These are phyloP conservation scores for Cloeon dipterum DNA, from an alignment of 2,888 invertebrate species.

Conservation along the genomic window DNA sequence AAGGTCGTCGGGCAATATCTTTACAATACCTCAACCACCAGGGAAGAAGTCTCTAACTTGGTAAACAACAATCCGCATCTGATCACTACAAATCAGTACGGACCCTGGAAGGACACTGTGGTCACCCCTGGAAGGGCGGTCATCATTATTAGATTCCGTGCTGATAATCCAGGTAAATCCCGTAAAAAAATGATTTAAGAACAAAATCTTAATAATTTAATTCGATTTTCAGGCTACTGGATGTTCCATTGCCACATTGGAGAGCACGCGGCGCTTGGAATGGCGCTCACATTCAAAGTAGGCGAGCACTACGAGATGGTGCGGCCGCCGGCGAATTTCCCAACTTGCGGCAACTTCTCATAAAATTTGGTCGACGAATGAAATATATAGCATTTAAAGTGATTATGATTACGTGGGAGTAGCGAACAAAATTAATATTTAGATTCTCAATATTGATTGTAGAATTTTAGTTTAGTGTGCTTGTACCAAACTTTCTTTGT, in stretches of 20 bases:
- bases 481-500: too few species aligned
- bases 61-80: slow-evolving; percentile 11
- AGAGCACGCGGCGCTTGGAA: slow-evolving; percentile 21
- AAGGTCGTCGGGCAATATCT: slow-evolving; percentile 16
- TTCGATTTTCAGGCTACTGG: slow-evolving; percentile 19
- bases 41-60: slow-evolving; percentile 13
- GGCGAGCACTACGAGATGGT: slow-evolving; percentile 16
- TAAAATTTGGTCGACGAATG: too few species aligned
- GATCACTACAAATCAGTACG: slow-evolving; percentile 15
- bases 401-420: too few species aligned
- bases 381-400: too few species aligned
- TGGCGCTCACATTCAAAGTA: slow-evolving; percentile 20
- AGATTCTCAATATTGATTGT: too few species aligned
- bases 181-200: neutral
- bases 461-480: too few species aligned
- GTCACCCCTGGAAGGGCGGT: slow-evolving; percentile 23
- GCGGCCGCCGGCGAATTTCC: slow-evolving; percentile 14
- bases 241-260: slow-evolving; percentile 23
- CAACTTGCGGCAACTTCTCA: slow-evolving; percentile 15
- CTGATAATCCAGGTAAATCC: slow-evolving; percentile 20
- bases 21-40: slow-evolving; percentile 13
- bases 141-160: slow-evolving; percentile 20
- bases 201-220: too few species aligned
- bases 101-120: slow-evolving; percentile 22
- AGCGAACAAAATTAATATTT: too few species aligned